Base-by-base conservation (phyloP, 2,113 vertebrate genomes). In the Elachura formosa region DNA sequence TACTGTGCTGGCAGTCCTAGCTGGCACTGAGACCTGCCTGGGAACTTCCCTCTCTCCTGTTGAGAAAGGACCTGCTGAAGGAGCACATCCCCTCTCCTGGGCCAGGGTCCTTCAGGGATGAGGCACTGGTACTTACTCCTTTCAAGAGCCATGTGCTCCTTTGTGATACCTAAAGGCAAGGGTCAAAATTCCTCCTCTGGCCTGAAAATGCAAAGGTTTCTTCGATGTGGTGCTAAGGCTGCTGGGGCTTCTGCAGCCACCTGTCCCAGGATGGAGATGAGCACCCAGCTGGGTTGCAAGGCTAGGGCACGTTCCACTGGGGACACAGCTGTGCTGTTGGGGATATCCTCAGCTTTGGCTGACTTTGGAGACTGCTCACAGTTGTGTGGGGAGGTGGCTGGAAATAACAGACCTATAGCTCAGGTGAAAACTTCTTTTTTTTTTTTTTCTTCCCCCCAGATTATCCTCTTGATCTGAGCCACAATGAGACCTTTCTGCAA, bases 401-500 rank as follows among this genome's bases (percentile, higher is more conserved):
- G 33, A 71, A 33, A 31, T 7, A 24, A 40, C 15, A 48, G 26
- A 12, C 14, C 45, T 69, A 40, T 33, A 66, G 29, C 54, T 88
- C 58, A 82, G 68, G 4, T 26, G 25, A 63, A 21, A 71, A 55
- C 17, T 48, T 18, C 3, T 40, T 6, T 28, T 21, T 56, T 12
- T 14, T 25, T 45, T 38, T 43, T 46, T 40, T 7, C 9, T 12
- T 48, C 5, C 4, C 34, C n/a, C 24, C 90, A 99, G 99, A 99
- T 98, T 99, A 99, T 94, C 93, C 98, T 82, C 98, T 99, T 94
- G 99, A 99, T 96, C 98, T 99, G 97, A 99, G 99, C 93, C 96
- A 98, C 97, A 99, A 98, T 0, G 99, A 99, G 79, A 98, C 98
- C 16, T 98, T 98, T 89, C 97, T 98, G 48, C 98, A 99, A 90